Base-by-base conservation (phyloP, 2,888 invertebrate genomes). In the Epirrhoe alternata region DNA sequence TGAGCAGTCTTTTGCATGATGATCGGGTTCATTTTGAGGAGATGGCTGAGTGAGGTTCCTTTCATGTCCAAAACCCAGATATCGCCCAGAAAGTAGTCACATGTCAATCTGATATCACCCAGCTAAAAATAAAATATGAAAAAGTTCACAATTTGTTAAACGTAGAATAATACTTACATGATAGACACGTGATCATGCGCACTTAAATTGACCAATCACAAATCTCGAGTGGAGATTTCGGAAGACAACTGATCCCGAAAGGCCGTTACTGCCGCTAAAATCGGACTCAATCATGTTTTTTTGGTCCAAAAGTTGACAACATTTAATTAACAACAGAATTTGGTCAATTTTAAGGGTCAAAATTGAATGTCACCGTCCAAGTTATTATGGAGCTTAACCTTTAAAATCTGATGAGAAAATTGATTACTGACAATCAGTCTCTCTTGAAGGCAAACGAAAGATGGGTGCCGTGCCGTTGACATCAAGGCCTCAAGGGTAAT, bases 1-100 rank as follows among this genome's bases (percentile, higher is more conserved):
- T 87, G 80, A 0, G 86, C 77, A 0, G 86, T 78, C 69, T 93
- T 93, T 65, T 90, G 89, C 64, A 91, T 74, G 2, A 85, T 59
- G 0, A 84, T 69, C 0, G 92, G 89, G n/a, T 92, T 91, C 6
- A 93, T 62, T 71, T 90, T 86, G 1, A 89, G 67, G 0, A 94
- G 62, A 69, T 94, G 91, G 0, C 86, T 83, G 6, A 93, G 75
- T 0, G 84, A 84, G 1, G 84, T 69, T 1, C 84, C 74, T 16
- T 86, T 82, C 62, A 94, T 78, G 61, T 94, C 94, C 10, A 92
- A 66, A 0, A 94, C 73, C 83, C 92, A 86, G 24, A 94, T 86
- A 58, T 93, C 93, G 1, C 85, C 86, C 0, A 89, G 67, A 63
- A 86, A 81, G 64, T 89, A 88, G 69, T 94, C 94, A 54, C 87